Evolutionary conservation across 2,113 vertebrate species (phyloP).

Genomic region (Arenaria interpres): DNA sequence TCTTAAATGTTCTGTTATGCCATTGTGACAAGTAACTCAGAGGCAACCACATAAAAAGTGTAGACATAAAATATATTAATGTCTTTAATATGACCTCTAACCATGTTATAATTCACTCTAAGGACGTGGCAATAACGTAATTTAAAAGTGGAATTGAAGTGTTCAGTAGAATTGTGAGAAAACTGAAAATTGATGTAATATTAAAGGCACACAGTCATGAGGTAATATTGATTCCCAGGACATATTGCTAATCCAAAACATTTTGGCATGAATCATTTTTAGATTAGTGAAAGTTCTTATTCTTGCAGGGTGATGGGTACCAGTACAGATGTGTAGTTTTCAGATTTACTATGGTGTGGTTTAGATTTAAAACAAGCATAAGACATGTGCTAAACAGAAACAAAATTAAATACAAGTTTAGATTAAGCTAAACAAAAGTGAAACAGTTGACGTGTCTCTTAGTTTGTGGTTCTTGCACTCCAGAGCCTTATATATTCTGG

Average conservation of each 20-base stretch:
- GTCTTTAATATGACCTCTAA: background rate
- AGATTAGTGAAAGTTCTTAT: background rate
- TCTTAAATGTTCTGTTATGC: background rate
- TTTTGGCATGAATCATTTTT: background rate
- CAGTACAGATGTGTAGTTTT: background rate
- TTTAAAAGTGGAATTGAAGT: background rate
- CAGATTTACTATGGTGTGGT: fast-evolving
- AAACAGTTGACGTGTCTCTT: background rate
- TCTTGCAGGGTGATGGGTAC: background rate
- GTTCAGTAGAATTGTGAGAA: background rate
- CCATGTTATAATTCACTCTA: background rate
- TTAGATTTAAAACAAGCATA: background rate
- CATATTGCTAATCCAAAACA: background rate
- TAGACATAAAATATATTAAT: background rate
- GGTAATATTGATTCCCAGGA: background rate
- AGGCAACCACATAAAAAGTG: background rate
- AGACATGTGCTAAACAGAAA: background rate
- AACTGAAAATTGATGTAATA: background rate
- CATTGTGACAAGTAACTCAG: background rate
- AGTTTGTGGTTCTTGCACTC: background rate
- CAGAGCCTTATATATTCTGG: background rate
- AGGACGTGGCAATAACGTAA: background rate
- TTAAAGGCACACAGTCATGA: background rate
- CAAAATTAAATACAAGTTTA: background rate
- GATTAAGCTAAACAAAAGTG: background rate